These are phyloP conservation scores for Rhagoletis pomonella DNA, from an alignment of 1,140 invertebrate genomes.

Conservation along the genomic window DNA sequence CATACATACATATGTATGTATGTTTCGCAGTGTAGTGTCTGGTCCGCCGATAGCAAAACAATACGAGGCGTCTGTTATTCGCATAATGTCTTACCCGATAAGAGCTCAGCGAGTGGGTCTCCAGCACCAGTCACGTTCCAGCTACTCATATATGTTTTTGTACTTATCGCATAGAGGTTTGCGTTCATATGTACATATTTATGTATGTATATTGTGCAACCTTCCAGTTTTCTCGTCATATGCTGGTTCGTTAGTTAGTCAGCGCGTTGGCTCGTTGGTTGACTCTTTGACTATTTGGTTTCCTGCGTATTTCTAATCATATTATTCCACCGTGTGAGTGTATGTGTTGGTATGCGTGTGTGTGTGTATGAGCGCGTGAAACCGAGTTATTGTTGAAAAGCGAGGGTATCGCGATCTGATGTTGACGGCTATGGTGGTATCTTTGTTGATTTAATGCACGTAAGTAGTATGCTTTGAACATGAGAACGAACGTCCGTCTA, in stretches of 20 bases:
- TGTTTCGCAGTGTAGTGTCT: too few relatives aligned
- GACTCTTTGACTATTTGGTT: constrained; percentile 25
- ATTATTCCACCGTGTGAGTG: not conserved
- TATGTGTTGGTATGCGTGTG: not conserved
- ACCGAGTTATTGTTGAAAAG: not conserved
- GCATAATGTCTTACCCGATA: not conserved
- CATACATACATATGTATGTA: not conserved
- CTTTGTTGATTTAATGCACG: constrained; percentile 21
- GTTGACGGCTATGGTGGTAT: not conserved
- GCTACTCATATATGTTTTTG: too few relatives aligned
- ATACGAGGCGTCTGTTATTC: not conserved
- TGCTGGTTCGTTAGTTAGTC: not conserved
- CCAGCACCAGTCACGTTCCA: too few relatives aligned
- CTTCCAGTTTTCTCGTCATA: constrained; percentile 16
- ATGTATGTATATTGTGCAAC: not conserved
- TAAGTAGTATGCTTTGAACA: not conserved
- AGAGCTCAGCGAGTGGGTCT: too few relatives aligned
- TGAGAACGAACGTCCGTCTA: not conserved
- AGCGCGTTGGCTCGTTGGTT: not conserved
- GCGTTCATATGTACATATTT: not conserved
- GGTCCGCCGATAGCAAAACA: not conserved
- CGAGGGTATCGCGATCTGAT: not conserved
- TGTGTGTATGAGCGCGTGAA: not conserved
- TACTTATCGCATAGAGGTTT: not conserved
- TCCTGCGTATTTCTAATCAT: constrained; percentile 13